These are phyloP conservation scores for Petrosia ficiformis DNA, from an alignment of 37 sponge, comb jelly and placozoan genomes.

Conservation along the genomic window DNA sequence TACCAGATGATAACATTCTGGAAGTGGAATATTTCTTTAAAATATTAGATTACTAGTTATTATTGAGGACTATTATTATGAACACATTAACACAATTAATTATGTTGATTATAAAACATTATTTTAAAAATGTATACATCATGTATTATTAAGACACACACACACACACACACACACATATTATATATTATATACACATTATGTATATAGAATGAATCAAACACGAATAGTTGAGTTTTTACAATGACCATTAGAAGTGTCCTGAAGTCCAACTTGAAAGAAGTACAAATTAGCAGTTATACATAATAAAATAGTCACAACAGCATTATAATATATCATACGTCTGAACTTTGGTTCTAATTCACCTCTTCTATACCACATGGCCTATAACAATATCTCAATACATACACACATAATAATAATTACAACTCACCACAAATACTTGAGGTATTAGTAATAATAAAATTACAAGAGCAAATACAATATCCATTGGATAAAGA, in stretches of 20 bases:
- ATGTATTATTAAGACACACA: too few relatives aligned
- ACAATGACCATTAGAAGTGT: too few relatives aligned
- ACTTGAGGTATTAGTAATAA: conserved; percentile 49
- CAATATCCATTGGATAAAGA: conserved; percentile 46
- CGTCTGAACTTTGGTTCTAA: conserved; percentile 73
- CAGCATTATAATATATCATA: conserved; percentile 66
- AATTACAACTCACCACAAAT: conserved; percentile 39
- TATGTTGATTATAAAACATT: too few relatives aligned
- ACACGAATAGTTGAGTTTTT: too few relatives aligned
- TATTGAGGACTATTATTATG: too few relatives aligned
- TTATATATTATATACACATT: too few relatives aligned
- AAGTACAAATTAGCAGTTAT: conserved; percentile 52
- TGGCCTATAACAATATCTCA: conserved; percentile 41
- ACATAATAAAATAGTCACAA: conserved; percentile 57
- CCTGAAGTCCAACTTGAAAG: conserved; percentile 52
- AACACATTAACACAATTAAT: too few relatives aligned
- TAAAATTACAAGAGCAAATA: conserved; percentile 52
- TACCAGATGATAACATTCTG: conserved; percentile 85
- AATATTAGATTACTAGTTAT: conserved; percentile 51
- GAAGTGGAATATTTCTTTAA: conserved; percentile 92
- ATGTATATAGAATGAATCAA: too few relatives aligned
- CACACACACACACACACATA: too few relatives aligned
- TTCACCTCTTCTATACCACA: conserved; percentile 77
- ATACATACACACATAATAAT: not conserved
- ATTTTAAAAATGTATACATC: too few relatives aligned